Evolutionary conservation across 64 coral and sea anemone genomes (phyloP).

Genomic region (Pachyseris speciosa): DNA sequence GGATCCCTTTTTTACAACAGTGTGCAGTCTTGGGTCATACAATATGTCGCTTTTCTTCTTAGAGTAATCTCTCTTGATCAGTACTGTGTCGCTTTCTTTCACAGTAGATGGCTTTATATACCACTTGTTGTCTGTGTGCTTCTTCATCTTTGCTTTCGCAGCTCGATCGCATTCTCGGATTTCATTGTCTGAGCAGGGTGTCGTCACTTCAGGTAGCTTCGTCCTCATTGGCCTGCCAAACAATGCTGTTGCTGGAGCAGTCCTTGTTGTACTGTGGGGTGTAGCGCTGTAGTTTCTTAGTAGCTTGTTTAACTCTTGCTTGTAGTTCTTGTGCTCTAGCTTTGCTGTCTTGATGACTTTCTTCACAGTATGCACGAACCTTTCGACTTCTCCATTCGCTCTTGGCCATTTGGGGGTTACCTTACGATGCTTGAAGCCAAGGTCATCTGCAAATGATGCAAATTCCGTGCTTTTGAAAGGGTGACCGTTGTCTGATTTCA

Average conservation of each 20-base stretch:
- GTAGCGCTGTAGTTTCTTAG: conserved; percentile 45
- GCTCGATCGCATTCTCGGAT: too few species aligned
- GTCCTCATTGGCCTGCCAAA: conserved; percentile 10
- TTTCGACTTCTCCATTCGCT: too few species aligned
- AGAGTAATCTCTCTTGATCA: not conserved
- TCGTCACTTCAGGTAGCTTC: conserved; percentile 12
- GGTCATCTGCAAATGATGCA: too few species aligned
- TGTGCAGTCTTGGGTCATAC: not conserved
- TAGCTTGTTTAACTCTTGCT: not conserved
- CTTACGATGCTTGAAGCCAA: too few species aligned
- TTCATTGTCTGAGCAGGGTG: not conserved
- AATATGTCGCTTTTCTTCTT: not conserved
- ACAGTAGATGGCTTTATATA: too few species aligned
- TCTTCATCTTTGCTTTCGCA: too few species aligned
- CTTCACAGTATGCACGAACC: conserved; percentile 30
- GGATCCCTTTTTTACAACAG: not conserved
- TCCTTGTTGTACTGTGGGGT: conserved; percentile 15
- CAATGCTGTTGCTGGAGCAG: conserved; percentile 19
- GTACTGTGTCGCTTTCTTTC: too few species aligned
- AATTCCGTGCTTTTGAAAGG: too few species aligned
- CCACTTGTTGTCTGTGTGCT: too few species aligned
- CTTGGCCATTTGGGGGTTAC: too few species aligned
- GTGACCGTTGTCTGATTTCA: too few species aligned
- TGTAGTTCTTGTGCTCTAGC: conserved; percentile 14
- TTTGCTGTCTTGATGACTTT: conserved; percentile 45